Conservation (phyloP, 2,888 invertebrate genomes). For the Alviniconcha strummeri region DNA sequence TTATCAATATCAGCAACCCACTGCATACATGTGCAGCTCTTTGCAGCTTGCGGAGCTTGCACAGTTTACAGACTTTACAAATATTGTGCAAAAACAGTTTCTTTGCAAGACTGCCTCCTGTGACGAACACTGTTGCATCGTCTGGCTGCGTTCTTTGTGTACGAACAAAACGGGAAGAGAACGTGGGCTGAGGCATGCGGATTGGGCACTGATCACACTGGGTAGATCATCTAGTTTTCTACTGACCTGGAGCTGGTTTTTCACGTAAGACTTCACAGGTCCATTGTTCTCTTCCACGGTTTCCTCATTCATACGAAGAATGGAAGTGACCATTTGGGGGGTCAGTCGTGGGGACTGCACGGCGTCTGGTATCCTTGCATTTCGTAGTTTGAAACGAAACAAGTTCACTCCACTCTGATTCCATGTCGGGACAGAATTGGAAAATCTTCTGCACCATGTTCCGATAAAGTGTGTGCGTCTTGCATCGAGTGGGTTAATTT, state of each 20-base stretch:
- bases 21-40: too few relatives aligned
- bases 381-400: conserved; percentile 37
- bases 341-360: conserved; percentile 62
- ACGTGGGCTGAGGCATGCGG: too few relatives aligned
- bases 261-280: conserved; percentile 82
- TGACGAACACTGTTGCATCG: too few relatives aligned
- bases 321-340: conserved; percentile 67
- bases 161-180: too few relatives aligned
- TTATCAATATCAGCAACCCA: too few relatives aligned
- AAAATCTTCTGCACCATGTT: conserved; percentile 2
- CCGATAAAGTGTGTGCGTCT: not conserved
- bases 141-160: too few relatives aligned
- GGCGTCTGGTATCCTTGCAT: conserved; percentile 44
- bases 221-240: too few relatives aligned
- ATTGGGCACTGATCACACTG: too few relatives aligned
- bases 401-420: conserved; percentile 15
- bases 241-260: conserved; percentile 86
- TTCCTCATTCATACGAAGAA: conserved; percentile 61
- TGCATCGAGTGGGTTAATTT: not conserved
- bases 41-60: too few relatives aligned
- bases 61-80: too few relatives aligned
- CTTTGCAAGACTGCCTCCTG: too few relatives aligned
- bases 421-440: not conserved
- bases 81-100: too few relatives aligned
- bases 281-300: conserved; percentile 47